A percentile compares a stretch with the other conserved stretches of the same genome.
Conservation (phyloP, 2,113 vertebrate genomes). For the Phaethornis superciliosus region DNA sequence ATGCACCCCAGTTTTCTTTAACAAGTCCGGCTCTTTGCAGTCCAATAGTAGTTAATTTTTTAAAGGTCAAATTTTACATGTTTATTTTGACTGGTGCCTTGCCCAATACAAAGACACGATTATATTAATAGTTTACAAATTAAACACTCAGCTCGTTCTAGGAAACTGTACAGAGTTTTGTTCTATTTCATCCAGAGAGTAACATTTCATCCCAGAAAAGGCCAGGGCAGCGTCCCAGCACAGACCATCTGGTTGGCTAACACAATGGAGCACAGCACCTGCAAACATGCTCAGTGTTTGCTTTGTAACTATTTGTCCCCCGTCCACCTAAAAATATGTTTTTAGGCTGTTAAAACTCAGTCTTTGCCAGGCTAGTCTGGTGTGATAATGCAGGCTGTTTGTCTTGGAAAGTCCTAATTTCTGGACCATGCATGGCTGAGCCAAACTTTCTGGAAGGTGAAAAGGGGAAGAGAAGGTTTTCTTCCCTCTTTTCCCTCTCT, state of each 20-base stretch:
- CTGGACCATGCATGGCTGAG: background rate
- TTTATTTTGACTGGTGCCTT: slow-evolving; percentile 62
- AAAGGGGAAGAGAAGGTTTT: slow-evolving; percentile 5
- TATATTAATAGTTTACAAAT: slow-evolving; percentile 66
- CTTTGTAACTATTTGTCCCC: slow-evolving; percentile 73
- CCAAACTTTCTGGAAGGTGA: slow-evolving; percentile 34
- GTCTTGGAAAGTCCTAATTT: slow-evolving; percentile 65
- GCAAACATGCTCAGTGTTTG: slow-evolving; percentile 64
- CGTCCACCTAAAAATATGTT: slow-evolving; percentile 59
- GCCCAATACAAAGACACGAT: slow-evolving; percentile 50
- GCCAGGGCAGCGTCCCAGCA: slow-evolving; percentile 37
- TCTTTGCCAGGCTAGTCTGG: slow-evolving; percentile 63
- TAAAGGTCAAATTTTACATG: slow-evolving; percentile 70
- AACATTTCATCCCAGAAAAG: slow-evolving; percentile 64
- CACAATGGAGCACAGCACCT: slow-evolving; percentile 77
- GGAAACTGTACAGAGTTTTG: slow-evolving; percentile 25
- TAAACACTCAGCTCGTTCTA: slow-evolving; percentile 53
- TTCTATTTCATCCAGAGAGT: slow-evolving; percentile 55
- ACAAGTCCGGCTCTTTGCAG: background rate
- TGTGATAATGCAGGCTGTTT: slow-evolving; percentile 75
- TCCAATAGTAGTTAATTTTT: slow-evolving; percentile 39
- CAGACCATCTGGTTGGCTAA: slow-evolving; percentile 79
- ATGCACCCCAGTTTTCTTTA: background rate
- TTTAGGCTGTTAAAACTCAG: slow-evolving; percentile 61
- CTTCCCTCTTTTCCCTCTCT: background rate